Evolutionary conservation across 2,797 vertebrate genomes (phyloP), one percentile per base, ranked within the genome.

Genomic region (Arctocebus calabarensis): DNA sequence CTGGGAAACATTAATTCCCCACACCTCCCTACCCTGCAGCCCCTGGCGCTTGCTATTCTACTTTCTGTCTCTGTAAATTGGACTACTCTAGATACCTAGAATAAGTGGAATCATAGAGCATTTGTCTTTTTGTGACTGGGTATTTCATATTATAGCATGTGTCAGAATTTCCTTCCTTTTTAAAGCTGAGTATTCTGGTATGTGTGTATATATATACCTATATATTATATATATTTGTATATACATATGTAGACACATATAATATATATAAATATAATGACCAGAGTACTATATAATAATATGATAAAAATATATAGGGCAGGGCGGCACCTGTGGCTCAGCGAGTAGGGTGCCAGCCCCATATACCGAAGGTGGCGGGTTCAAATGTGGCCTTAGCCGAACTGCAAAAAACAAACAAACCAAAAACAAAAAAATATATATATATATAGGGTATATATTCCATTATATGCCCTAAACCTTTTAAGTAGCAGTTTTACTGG

Each of bases 161-260:
- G 32, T 88, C 52, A 75, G 75, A 78, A 71, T 95, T 91, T 82
- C 70, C 57, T 83, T 94, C 40, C 75, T 90, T 88, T 78, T 95
- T 48, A 91, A 94, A 57, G 4, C 32, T 79, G n/a, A 62, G 66
- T 88, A 68, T 52, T 52, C 48, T 52, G 48, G 48, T 52, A 14
- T 40, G 40, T 40, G 40, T 40, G 40, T 40, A 40, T 40, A 40
- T 40, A 40, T 40, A 40, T 40, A 40, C 40, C 40, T 40, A 40
- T 40, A 40, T 40, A 40, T 40, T 40, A 40, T 40, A 40, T 52
- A 52, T 52, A 13, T 52, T 52, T 52, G 14, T 16, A 52, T 52
- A 16, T 3, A 52, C 48, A 52, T 52, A 16, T 52, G 16, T 52
- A 52, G 3, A 52, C 16, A 52, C 4, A 16, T 14, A 52, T 16